Percentiles rank a stretch among this genome's conserved stretches.
Conservation (phyloP, 2,113 vertebrate species). For the Peromyscus californicus region DNA sequence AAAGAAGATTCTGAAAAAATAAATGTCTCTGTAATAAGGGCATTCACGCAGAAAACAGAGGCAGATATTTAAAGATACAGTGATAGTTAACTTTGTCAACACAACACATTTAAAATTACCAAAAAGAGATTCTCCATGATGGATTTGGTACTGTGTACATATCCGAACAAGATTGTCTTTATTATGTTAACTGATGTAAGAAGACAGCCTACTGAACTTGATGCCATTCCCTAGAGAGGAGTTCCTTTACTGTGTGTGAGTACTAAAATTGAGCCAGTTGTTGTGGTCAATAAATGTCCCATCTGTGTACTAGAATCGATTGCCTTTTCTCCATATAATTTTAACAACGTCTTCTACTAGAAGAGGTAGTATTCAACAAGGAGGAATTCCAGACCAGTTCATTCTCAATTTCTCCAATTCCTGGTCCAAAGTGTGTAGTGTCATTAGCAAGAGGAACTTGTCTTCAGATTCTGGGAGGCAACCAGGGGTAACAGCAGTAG, state of each 20-base stretch:
- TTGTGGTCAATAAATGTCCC: not conserved
- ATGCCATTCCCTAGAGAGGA: not conserved
- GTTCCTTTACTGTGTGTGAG: not conserved
- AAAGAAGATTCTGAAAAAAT: not conserved
- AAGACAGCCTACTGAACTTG: not conserved
- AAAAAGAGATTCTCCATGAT: not conserved
- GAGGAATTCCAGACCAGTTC: not conserved
- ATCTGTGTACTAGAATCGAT: too few relatives aligned
- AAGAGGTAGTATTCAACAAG: not conserved
- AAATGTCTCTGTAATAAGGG: too few relatives aligned
- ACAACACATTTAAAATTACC: not conserved
- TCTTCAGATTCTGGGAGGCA: not conserved
- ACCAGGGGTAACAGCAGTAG: not conserved
- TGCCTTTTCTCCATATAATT: not conserved
- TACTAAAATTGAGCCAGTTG: not conserved
- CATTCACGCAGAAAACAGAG: too few relatives aligned
- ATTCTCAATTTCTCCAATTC: not conserved
- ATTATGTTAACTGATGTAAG: not conserved
- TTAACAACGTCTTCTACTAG: not conserved
- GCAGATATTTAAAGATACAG: not conserved
- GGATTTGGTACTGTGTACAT: not conserved
- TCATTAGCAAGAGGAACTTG: not conserved
- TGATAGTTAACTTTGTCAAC: not conserved
- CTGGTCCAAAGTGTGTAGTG: not conserved
- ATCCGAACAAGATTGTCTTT: not conserved